A percentile compares a stretch with the other conserved stretches of the same genome.
These are phyloP conservation scores for Blastobasis adustella DNA, from an alignment of 2,888 invertebrate genomes.

Conservation along the genomic window DNA sequence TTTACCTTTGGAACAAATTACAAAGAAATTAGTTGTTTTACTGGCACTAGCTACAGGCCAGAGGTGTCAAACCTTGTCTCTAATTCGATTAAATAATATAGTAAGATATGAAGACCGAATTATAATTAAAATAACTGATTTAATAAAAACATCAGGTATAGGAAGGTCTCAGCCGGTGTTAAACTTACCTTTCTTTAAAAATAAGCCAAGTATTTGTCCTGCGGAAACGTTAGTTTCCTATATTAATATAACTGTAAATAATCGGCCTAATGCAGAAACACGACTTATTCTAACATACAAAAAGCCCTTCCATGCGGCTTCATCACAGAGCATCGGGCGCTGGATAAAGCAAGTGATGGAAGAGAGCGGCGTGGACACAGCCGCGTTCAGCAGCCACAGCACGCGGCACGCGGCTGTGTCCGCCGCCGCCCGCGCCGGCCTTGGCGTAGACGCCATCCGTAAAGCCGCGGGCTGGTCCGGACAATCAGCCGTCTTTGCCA, in stretches of 20 bases:
- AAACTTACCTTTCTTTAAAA: slow-evolving; percentile 2
- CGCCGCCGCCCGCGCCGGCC: slow-evolving; percentile 3
- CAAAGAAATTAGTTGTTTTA: slow-evolving; percentile 5
- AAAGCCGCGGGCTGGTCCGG: not conserved
- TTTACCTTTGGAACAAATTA: not conserved
- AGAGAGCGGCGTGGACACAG: slow-evolving; percentile 4
- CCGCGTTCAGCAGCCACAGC: slow-evolving; percentile 8
- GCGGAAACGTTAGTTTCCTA: slow-evolving; percentile 1
- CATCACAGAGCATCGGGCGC: slow-evolving; percentile 8
- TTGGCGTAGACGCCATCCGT: not conserved
- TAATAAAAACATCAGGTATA: slow-evolving; percentile 12
- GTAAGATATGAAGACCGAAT: not conserved
- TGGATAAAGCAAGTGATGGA: slow-evolving; percentile 7
- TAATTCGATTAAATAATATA: slow-evolving; percentile 11
- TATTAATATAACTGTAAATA: slow-evolving; percentile 1
- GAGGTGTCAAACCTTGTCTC: slow-evolving; percentile 11
- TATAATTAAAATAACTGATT: slow-evolving; percentile 8
- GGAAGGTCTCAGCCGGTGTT: slow-evolving; percentile 7
- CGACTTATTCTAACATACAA: slow-evolving; percentile 3
- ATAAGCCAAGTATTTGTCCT: slow-evolving; percentile 4
- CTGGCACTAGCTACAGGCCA: slow-evolving; percentile 11
- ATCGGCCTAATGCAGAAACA: not conserved
- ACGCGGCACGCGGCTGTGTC: slow-evolving; percentile 14
- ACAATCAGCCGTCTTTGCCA: not conserved
- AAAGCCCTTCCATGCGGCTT: slow-evolving; percentile 5